phyloP scores from a whole-genome alignment of 2,797 vertebrate species.

The Nannoperca obscura region DNA sequence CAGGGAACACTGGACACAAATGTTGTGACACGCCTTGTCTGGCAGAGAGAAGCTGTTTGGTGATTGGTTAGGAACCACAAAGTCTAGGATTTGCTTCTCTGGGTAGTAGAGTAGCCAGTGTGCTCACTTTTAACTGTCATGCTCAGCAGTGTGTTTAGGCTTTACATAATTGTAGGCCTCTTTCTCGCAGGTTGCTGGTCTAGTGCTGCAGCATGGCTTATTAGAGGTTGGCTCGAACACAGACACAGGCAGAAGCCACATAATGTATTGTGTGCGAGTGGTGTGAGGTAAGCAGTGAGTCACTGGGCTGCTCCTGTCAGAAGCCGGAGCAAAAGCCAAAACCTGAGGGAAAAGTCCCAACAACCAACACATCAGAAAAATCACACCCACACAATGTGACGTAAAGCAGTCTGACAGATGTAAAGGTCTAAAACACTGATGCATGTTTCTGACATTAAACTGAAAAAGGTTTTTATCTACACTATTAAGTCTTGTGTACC shows the following conservation, averaged over 20 bases:
- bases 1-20: neutral
- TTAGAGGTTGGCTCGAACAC: slow-evolving; percentile 42
- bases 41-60: neutral
- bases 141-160: slow-evolving; percentile 28
- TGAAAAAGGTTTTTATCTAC: neutral
- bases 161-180: slow-evolving; percentile 65
- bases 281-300: slow-evolving; percentile 61
- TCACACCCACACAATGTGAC: slow-evolving; percentile 31
- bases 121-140: slow-evolving; percentile 21
- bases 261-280: slow-evolving; percentile 16
- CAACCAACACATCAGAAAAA: slow-evolving; percentile 33
- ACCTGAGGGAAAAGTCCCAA: slow-evolving; percentile 34
- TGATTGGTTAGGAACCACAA: neutral
- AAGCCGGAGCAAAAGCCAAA: slow-evolving; percentile 2
- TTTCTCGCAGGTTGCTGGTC: slow-evolving; percentile 34
- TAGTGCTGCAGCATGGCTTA: slow-evolving; percentile 50
- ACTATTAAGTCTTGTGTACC: neutral
- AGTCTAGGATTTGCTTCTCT: neutral
- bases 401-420: slow-evolving; percentile 27
- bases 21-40: slow-evolving; percentile 18
- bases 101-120: slow-evolving; percentile 10
- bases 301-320: slow-evolving; percentile 46
- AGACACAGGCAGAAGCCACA: slow-evolving; percentile 32
- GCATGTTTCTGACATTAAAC: slow-evolving; percentile 9
- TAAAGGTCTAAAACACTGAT: slow-evolving; percentile 25